These are phyloP conservation scores for Enteromius thamalakanensis DNA, from an alignment of 2,797 vertebrate species.

Conservation along the genomic window DNA sequence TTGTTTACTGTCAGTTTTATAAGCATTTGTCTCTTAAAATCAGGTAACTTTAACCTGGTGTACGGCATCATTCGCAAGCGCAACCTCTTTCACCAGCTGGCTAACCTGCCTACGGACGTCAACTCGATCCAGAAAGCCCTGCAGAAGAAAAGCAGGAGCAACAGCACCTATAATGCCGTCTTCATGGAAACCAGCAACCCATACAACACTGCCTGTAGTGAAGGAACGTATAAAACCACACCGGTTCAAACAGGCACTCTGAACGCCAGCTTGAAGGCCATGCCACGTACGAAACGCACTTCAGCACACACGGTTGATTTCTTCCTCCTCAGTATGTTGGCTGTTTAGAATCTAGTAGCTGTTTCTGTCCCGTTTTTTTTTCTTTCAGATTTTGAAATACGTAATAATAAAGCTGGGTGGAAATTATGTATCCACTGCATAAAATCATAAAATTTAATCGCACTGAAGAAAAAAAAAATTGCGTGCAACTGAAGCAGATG, in stretches of 20 bases:
- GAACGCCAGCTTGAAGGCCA: slow-evolving; percentile 91
- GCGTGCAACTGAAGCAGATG: neutral
- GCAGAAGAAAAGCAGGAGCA: slow-evolving; percentile 89
- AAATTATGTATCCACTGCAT: neutral
- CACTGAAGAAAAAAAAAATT: no score
- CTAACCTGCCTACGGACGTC: slow-evolving; percentile 88
- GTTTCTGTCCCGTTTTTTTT: neutral
- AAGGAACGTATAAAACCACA: slow-evolving; percentile 69
- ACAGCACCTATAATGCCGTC: slow-evolving; percentile 88
- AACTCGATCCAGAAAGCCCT: slow-evolving; percentile 90
- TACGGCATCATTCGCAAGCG: slow-evolving; percentile 97
- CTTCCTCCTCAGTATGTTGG: neutral
- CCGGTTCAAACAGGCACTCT: slow-evolving; percentile 91
- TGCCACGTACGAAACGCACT: slow-evolving; percentile 88
- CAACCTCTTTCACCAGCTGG: slow-evolving; percentile 94
- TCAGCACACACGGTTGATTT: neutral
- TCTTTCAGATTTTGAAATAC: neutral
- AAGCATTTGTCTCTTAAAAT: no score
- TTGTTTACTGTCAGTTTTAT: neutral
- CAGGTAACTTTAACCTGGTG: slow-evolving; percentile 88
- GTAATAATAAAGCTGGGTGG: neutral
- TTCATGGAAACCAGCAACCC: slow-evolving; percentile 95
- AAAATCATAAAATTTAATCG: neutral
- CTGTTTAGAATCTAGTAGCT: neutral
- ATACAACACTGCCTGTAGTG: neutral